These are phyloP conservation scores for Chouioia cunea DNA, from an alignment of 2,888 invertebrate genomes.

Conservation along the genomic window DNA sequence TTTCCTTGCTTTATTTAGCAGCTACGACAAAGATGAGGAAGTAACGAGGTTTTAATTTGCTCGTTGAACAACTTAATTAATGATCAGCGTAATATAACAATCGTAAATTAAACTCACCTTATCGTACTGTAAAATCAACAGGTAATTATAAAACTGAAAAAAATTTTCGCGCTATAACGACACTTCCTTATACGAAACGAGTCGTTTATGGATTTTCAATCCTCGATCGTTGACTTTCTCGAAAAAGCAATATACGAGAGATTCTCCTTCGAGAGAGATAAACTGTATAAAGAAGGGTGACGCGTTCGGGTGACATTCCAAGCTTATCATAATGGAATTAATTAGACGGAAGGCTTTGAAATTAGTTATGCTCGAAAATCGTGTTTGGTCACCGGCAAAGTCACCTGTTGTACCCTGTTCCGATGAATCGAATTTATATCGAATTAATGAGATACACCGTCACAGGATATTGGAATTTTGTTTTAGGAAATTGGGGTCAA, in stretches of 20 bases:
- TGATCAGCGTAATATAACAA: too few species aligned
- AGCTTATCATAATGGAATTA: conserved; percentile 56
- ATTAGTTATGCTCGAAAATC: conserved; percentile 34
- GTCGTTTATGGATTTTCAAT: neutral
- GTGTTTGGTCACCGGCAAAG: neutral
- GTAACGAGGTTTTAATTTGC: too few species aligned
- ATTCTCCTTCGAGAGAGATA: conserved; percentile 10
- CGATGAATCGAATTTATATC: conserved; percentile 11
- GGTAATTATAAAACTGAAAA: too few species aligned
- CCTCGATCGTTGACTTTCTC: neutral
- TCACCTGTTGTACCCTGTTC: conserved; percentile 15
- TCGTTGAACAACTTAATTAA: too few species aligned
- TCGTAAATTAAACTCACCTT: too few species aligned
- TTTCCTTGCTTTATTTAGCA: too few species aligned
- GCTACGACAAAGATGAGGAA: too few species aligned
- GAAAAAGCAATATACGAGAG: neutral
- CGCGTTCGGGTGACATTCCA: conserved; percentile 51
- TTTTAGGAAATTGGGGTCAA: too few species aligned
- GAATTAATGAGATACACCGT: conserved; percentile 46
- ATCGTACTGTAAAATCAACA: too few species aligned
- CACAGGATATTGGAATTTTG: too few species aligned
- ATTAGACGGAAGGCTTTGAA: conserved; percentile 47
- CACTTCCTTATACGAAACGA: too few species aligned
- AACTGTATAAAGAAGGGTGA: neutral
- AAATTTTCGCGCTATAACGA: too few species aligned